Conservation (phyloP, 1,140 invertebrate species). For the Ptiloglossa arizonensis region DNA sequence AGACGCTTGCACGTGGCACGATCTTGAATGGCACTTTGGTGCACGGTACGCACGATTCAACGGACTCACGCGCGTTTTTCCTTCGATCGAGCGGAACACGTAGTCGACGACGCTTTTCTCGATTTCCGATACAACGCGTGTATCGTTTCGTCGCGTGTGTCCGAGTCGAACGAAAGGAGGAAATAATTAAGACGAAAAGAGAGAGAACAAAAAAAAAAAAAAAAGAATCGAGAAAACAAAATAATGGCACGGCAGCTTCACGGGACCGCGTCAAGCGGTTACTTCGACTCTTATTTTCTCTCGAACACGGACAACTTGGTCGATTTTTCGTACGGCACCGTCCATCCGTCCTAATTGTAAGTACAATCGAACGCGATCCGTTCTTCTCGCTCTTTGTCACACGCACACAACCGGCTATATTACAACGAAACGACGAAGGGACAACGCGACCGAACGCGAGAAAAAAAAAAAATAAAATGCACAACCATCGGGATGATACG, state of each 20-base stretch:
- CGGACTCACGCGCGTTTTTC: background rate
- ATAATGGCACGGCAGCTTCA: constrained; percentile 79
- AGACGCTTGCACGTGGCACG: constrained; percentile 5
- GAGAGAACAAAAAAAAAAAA: constrained; percentile 9
- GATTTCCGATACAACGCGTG: background rate
- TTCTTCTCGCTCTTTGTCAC: constrained; percentile 15
- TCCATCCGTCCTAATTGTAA: background rate
- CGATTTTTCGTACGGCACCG: constrained; percentile 21
- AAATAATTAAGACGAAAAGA: background rate
- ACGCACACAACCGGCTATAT: constrained; percentile 34
- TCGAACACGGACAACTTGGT: constrained; percentile 9
- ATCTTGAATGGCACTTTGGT: constrained; percentile 71
- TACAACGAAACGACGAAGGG: constrained; percentile 22
- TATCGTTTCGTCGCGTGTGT: background rate
- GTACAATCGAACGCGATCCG: constrained; percentile 6
- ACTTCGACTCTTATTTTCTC: constrained; percentile 11
- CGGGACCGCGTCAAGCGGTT: constrained; percentile 74
- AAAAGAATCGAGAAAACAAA: constrained; percentile 24
- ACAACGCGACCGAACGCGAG: background rate
- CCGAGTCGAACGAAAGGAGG: constrained; percentile 18
- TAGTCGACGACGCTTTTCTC: background rate
- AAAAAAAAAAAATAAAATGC: constrained; percentile 6
- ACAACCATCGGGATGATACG: constrained; percentile 16
- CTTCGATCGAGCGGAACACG: background rate
- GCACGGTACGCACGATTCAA: constrained; percentile 30